These are phyloP conservation scores for Virgularia gustaviana DNA, from an alignment of 92 coral and sea anemone species.

Conservation along the genomic window DNA sequence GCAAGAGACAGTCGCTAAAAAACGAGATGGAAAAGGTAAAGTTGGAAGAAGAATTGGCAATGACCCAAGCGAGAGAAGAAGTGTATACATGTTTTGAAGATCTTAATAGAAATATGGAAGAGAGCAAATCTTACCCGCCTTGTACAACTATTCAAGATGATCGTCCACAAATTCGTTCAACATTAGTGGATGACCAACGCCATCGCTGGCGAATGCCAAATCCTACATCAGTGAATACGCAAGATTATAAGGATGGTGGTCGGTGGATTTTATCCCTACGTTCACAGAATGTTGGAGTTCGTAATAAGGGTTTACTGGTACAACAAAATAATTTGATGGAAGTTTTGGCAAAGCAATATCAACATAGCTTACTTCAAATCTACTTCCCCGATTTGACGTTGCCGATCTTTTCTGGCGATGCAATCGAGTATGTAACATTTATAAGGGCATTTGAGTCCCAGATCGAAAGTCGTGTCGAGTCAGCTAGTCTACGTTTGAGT, in stretches of 20 bases:
- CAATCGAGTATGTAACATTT: slow-evolving; percentile 39
- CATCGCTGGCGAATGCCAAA: background rate
- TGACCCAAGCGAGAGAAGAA: slow-evolving; percentile 10
- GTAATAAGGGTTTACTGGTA: background rate
- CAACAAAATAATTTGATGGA: slow-evolving; percentile 45
- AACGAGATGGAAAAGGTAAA: slow-evolving; percentile 6
- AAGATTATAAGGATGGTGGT: too few relatives aligned
- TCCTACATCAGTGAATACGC: background rate
- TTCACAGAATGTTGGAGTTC: background rate
- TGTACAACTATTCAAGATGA: background rate
- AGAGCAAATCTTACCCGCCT: too few relatives aligned
- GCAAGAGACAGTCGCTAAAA: background rate
- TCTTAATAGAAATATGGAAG: too few relatives aligned
- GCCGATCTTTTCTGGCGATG: slow-evolving; percentile 48
- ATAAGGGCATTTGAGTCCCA: slow-evolving; percentile 45
- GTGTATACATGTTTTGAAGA: too few relatives aligned
- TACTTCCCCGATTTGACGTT: slow-evolving; percentile 46
- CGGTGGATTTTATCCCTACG: background rate
- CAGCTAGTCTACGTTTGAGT: slow-evolving; percentile 22
- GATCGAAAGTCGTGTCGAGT: slow-evolving; percentile 20
- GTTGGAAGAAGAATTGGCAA: slow-evolving; percentile 2
- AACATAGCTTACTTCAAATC: slow-evolving; percentile 38
- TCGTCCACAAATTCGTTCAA: background rate
- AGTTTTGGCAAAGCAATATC: slow-evolving; percentile 38
- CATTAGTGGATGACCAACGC: background rate